A percentile compares a stretch with the other conserved stretches of the same genome.
phyloP scores from a whole-genome alignment of 2,113 vertebrate genomes.

The Ictalurus furcatus region DNA sequence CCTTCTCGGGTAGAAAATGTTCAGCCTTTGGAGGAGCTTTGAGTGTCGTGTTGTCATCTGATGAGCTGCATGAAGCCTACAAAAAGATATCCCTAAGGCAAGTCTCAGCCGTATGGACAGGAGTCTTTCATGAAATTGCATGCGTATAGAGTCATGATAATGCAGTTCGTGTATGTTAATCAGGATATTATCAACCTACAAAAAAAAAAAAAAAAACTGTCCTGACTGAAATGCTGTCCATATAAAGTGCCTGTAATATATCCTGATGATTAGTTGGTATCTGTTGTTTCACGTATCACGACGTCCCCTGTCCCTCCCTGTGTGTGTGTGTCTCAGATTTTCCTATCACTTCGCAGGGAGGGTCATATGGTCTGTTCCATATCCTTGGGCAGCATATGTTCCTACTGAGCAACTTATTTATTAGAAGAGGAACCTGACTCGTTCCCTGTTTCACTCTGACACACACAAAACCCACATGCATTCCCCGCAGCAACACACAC shows the following conservation, averaged over 20 bases:
- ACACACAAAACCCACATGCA: slow-evolving; percentile 9
- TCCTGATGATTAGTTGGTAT: not conserved
- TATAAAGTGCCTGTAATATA: not conserved
- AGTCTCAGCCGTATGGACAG: not conserved
- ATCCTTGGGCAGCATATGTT: slow-evolving; percentile 13
- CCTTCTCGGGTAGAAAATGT: not conserved
- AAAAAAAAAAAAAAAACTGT: not conserved
- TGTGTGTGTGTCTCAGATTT: not conserved
- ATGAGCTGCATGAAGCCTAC: not conserved
- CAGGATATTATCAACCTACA: not conserved
- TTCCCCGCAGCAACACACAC: slow-evolving; percentile 9
- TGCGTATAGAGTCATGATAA: no score
- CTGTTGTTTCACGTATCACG: not conserved
- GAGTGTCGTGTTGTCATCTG: not conserved
- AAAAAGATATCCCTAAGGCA: not conserved
- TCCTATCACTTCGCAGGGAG: slow-evolving; percentile 12
- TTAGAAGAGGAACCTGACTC: slow-evolving; percentile 37
- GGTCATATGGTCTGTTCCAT: slow-evolving; percentile 4
- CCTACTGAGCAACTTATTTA: slow-evolving; percentile 34
- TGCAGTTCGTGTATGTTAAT: not conserved
- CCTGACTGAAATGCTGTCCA: not conserved
- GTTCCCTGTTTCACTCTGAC: not conserved
- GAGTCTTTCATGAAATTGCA: no score
- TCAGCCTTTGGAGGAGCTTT: not conserved
- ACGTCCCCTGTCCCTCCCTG: not conserved